phyloP scores from a whole-genome alignment of 2,888 invertebrate species.

The Pycnomerus fuliginosus region DNA sequence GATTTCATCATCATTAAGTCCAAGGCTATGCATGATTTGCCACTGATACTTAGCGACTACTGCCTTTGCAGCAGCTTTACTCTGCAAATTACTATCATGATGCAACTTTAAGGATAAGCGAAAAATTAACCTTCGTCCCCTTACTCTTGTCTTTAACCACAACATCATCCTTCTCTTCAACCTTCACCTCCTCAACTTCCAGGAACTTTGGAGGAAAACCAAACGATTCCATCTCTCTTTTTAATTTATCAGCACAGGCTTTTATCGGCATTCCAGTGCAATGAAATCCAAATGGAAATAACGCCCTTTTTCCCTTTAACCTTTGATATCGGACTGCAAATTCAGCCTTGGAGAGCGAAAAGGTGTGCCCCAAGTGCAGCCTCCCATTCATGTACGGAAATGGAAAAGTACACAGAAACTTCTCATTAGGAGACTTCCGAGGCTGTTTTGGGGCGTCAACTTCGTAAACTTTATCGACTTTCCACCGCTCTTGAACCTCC shows the following conservation, averaged over 20 bases:
- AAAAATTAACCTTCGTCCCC: conserved; percentile 72
- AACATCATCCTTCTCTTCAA: conserved; percentile 58
- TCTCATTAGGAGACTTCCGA: conserved; percentile 65
- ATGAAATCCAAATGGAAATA: conserved; percentile 98
- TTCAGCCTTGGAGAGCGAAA: conserved; percentile 97
- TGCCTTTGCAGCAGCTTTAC: conserved; percentile 92
- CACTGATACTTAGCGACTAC: conserved; percentile 92
- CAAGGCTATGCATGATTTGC: conserved; percentile 97
- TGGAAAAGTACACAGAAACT: conserved; percentile 93
- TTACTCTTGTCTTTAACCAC: conserved; percentile 82
- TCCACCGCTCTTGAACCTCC: conserved; percentile 86
- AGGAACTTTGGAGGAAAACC: conserved; percentile 94
- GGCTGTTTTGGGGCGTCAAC: conserved; percentile 70
- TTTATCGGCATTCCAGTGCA: conserved; percentile 99
- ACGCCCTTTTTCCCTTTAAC: conserved; percentile 84
- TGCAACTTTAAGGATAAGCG: conserved; percentile 1
- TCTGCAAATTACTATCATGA: conserved; percentile 56
- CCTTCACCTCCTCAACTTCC: conserved; percentile 54
- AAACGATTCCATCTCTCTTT: conserved; percentile 86
- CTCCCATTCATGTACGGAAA: conserved; percentile 99
- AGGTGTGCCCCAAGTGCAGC: conserved; percentile 96
- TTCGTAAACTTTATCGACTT: conserved; percentile 75
- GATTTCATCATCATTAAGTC: conserved; percentile 89
- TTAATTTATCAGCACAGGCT: conserved; percentile 97
- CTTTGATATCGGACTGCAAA: conserved; percentile 91